Evolutionary conservation across 2,888 invertebrate genomes (phyloP).

Genomic region (Tachina fera): DNA sequence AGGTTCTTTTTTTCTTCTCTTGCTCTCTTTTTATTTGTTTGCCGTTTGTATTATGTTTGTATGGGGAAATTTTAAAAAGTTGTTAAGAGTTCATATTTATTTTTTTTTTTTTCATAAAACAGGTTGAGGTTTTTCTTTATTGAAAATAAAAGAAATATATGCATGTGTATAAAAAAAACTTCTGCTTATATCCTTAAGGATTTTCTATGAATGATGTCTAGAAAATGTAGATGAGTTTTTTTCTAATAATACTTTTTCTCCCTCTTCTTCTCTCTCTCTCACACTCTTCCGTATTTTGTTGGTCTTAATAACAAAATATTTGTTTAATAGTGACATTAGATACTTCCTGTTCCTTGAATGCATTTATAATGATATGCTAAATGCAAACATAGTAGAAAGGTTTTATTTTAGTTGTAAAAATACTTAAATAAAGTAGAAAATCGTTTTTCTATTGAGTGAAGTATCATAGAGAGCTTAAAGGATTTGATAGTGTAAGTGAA

Average conservation of each 20-base stretch:
- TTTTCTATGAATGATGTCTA: constrained; percentile 61
- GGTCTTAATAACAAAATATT: constrained; percentile 60
- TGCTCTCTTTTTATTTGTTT: constrained; percentile 5
- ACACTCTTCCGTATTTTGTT: not conserved
- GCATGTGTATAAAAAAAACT: not conserved
- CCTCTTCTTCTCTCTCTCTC: not conserved
- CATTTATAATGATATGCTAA: constrained; percentile 59
- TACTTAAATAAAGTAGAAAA: constrained; percentile 13
- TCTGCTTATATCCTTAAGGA: constrained; percentile 57
- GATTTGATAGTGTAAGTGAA: constrained; percentile 14
- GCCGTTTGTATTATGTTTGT: not conserved
- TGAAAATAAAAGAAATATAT: constrained; percentile 5
- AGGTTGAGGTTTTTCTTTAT: constrained; percentile 51
- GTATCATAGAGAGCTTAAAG: constrained; percentile 36
- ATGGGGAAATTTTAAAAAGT: constrained; percentile 18
- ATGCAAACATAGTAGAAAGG: constrained; percentile 18
- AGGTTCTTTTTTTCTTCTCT: constrained; percentile 32
- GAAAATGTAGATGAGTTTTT: constrained; percentile 23
- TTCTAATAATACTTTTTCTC: not conserved
- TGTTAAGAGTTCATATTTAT: constrained; percentile 29
- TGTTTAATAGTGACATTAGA: constrained; percentile 71
- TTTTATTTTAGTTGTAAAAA: constrained; percentile 18
- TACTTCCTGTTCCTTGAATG: constrained; percentile 72
- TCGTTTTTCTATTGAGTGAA: constrained; percentile 40
- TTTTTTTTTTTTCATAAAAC: constrained; percentile 21